Percentiles rank a stretch among this genome's conserved stretches.
phyloP scores from a whole-genome alignment of 2,888 invertebrate genomes.

The Mactromeris polynyma region DNA sequence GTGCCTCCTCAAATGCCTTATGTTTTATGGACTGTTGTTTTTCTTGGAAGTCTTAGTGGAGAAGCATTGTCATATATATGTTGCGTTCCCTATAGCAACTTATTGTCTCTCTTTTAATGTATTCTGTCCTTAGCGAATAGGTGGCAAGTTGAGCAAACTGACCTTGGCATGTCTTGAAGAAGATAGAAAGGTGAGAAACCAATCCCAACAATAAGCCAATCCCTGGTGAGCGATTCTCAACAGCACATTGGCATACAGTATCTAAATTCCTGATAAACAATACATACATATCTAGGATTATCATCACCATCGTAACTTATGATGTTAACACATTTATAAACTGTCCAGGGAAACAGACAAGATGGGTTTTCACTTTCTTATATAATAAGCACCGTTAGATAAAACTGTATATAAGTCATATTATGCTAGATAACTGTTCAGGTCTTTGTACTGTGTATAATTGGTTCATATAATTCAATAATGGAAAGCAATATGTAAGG shows the following conservation, averaged over 20 bases:
- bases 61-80: too few species aligned
- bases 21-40: too few species aligned
- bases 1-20: too few species aligned
- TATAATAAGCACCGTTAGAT: not conserved
- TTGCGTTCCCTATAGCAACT: too few species aligned
- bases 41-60: too few species aligned
- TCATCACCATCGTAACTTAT: conserved; percentile 22
- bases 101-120: too few species aligned
- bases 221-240: not conserved
- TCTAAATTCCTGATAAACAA: not conserved
- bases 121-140: too few species aligned
- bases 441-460: not conserved
- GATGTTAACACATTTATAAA: conserved; percentile 20
- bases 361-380: conserved; percentile 11
- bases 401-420: not conserved
- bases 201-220: not conserved
- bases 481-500: not conserved
- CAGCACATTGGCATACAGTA: not conserved
- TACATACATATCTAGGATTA: conserved; percentile 8
- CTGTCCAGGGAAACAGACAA: conserved; percentile 6
- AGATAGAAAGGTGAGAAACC: not conserved
- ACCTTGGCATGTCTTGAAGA: too few species aligned
- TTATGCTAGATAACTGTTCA: not conserved
- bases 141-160: too few species aligned
- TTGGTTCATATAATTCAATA: not conserved